Base-by-base conservation (phyloP, 2,888 invertebrate species). In the Phengaris alcon region DNA sequence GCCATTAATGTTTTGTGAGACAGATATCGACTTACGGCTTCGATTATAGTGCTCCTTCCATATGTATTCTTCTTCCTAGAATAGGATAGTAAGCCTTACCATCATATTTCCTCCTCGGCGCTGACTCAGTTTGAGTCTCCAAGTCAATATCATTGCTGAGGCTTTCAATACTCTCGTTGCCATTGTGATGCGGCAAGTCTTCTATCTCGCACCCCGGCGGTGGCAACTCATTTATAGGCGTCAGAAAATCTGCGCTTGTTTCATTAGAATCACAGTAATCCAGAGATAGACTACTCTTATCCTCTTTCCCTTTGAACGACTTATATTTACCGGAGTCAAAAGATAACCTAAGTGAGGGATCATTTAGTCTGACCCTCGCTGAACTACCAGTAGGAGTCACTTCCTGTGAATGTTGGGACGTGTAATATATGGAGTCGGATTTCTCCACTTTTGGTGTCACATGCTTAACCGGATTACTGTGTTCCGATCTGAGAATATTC, bases 161-260 rank as follows among this genome's bases (percentile, higher is more conserved):
- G 77, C 91, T 92, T 12, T 92, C 92, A 0, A 90, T 83, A 76
- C 91, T 92, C 59, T 90, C 92, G 74, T 87, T 91, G 0, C 93
- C 92, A 52, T 93, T 92, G 52, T 89, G 90, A 75, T 90, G 90
- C 22, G 93, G 93, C 80, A 93, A 78, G n/a, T 93, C 91, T 73
- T 93, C 93, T 2, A 93, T 89, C 80, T 93, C 94, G 76, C 93
- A 93, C 0, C 91, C 91, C 0, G 93, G 89, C 1, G 88, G 90
- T 1, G 94, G 94, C 93, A 94, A 91, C 79, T 94, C 94, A 57
- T 94, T 94, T 5, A 94, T 94, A 2, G 93, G 94, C 72, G 94
- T 94, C 75, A 93, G 79, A 77, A 94, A 94, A 80, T 93, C 94
- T 0, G 94, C 93, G 79, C 93, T 93, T 0, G 94, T 94, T 81